A percentile compares a stretch with the other conserved stretches of the same genome.
Evolutionary conservation across 2,888 invertebrate genomes (phyloP).

Genomic region (Parochlus steinenii): DNA sequence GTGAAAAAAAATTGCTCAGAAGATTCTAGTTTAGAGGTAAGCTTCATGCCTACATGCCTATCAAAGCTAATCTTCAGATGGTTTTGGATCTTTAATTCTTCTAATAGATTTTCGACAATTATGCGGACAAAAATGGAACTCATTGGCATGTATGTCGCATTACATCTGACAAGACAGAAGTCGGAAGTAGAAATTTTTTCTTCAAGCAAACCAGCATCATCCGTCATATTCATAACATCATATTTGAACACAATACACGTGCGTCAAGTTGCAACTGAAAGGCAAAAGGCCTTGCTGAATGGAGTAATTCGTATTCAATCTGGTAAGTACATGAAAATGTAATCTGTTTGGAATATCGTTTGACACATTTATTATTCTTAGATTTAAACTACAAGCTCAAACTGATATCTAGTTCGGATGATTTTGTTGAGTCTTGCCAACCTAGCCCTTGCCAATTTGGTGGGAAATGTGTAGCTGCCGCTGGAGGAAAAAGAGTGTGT

Average conservation of each 20-base stretch:
- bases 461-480: constrained; percentile 43
- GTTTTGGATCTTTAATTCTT: background rate
- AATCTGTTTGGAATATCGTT: background rate
- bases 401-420: constrained; percentile 39
- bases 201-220: constrained; percentile 17
- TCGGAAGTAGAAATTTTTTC: constrained; percentile 1
- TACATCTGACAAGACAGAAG: background rate
- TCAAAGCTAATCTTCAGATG: too few species aligned
- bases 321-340: constrained; percentile 26
- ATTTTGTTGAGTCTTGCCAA: constrained; percentile 47
- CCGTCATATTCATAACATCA: constrained; percentile 43
- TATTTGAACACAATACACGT: constrained; percentile 48
- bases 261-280: constrained; percentile 31
- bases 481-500: constrained; percentile 41
- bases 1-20: constrained; percentile 31
- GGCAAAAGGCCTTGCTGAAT: constrained; percentile 37
- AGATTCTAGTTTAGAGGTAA: constrained; percentile 36
- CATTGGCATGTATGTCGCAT: constrained; percentile 46
- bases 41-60: constrained; percentile 5
- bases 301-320: constrained; percentile 41
- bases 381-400: constrained; percentile 49
- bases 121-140: constrained; percentile 53
- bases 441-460: constrained; percentile 58
- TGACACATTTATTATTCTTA: constrained; percentile 20
- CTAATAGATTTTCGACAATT: constrained; percentile 43